Conservation (phyloP, 2,888 invertebrate species). For the Tipula vernalis region DNA sequence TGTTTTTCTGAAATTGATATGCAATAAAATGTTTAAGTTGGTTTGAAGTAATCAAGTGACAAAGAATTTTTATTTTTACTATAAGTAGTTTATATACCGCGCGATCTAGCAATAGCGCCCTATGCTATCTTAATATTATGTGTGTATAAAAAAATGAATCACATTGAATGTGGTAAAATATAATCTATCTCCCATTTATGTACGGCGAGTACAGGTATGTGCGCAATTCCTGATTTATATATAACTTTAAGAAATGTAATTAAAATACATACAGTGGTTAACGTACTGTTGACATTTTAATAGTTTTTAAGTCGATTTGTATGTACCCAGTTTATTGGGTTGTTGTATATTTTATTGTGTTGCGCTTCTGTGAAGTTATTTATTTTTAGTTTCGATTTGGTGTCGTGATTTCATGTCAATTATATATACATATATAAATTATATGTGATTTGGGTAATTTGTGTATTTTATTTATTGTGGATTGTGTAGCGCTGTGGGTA, state of each 20-base stretch:
- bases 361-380: background rate
- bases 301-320: background rate
- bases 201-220: background rate
- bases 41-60: conserved; percentile 4
- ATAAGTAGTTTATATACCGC: background rate
- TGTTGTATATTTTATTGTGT: background rate
- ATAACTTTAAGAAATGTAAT: background rate
- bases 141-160: background rate
- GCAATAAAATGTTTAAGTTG: background rate
- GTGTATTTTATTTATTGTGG: background rate
- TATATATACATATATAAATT: background rate
- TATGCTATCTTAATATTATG: background rate
- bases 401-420: background rate
- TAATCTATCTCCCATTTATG: background rate
- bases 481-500: background rate
- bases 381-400: background rate
- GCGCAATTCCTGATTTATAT: background rate
- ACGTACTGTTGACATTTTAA: background rate
- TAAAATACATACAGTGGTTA: background rate
- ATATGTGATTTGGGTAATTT: background rate
- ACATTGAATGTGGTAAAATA: background rate
- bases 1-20: background rate
- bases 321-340: background rate
- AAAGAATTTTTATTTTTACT: background rate
- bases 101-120: background rate